Base-by-base conservation (phyloP, 2,113 vertebrate species). In the Osmerus mordax region DNA sequence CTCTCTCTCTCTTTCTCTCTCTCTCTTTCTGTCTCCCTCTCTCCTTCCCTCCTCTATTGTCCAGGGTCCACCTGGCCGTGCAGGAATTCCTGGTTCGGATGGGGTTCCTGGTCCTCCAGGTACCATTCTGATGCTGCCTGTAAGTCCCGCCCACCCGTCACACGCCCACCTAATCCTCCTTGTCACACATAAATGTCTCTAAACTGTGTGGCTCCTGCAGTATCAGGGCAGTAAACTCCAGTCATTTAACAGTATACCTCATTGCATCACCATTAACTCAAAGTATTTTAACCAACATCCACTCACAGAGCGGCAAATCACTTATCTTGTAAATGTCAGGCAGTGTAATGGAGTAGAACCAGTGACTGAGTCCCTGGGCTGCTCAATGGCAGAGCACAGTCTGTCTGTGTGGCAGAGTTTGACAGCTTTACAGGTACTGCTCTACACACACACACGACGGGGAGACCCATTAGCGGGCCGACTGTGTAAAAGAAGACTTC, bases 121-220 rank as follows among this genome's bases (percentile, higher is more conserved):
- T 41, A 99, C 97, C 79, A 91, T 99, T 91, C 83, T 99, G 81
- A 97, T 99, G 96, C 78, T 99, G 83, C 97, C 97, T 70, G 97
- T 99, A 95, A 92, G 92, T 91, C 60, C 59, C 16, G 53, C 81
- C 62, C 23, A 19, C 19, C 15, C 15, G 19, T 41, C n/a, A 53
- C 23, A 66, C 74, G 66, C 70, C 23, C 41, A 15, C 19, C 28
- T 3, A 4, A 1, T 62, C 60, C 60, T 29, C 14, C 12, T 9
- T 25, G 2, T 36, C 8, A 11, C 3, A 72, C 64, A 28, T 3
- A 11, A 7, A 21, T 0, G 8, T 29, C 41, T 28, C 7, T 23
- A 47, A 47, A 11, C 41, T 9, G 41, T 47, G 41, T 47, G 41
- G 2, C 7, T 47, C 41, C 41, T 47, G 41, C 7, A 47, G 41